phyloP scores from a whole-genome alignment of 2,797 vertebrate genomes.

The Coilia nasus region DNA sequence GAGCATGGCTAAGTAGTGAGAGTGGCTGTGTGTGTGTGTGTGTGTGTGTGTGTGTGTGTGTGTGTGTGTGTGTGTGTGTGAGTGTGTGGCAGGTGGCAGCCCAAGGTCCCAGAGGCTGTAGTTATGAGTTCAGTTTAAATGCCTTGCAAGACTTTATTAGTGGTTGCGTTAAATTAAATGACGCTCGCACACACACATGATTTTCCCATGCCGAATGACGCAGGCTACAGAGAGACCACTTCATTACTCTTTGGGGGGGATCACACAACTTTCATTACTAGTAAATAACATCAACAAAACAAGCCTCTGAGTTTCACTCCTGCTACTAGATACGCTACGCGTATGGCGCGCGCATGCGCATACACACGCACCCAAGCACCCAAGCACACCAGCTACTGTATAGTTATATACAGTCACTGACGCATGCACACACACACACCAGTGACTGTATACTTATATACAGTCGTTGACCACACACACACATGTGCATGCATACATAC shows the following conservation, averaged over 20 bases:
- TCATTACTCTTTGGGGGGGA: conserved; percentile 13
- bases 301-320: background rate
- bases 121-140: conserved; percentile 69
- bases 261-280: conserved; percentile 23
- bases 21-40: background rate
- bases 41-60: conserved; percentile 10
- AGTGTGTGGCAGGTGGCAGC: conserved; percentile 59
- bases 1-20: background rate
- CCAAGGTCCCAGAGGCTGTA: conserved; percentile 58
- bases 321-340: background rate
- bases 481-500: too few relatives aligned
- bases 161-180: conserved; percentile 71
- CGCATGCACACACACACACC: background rate
- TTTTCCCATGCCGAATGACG: conserved; percentile 57
- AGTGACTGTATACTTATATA: too few relatives aligned
- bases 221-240: conserved; percentile 22
- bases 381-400: too few relatives aligned
- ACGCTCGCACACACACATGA: conserved; percentile 60
- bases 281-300: conserved; percentile 42
- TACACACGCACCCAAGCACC: too few relatives aligned
- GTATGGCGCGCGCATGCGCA: background rate
- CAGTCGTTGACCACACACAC: background rate
- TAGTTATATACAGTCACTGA: background rate
- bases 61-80: background rate
- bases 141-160: conserved; percentile 69